Percentiles rank a stretch among this genome's conserved stretches.
These are phyloP conservation scores for Balaeniceps rex DNA, from an alignment of 2,113 vertebrate species.

Conservation along the genomic window DNA sequence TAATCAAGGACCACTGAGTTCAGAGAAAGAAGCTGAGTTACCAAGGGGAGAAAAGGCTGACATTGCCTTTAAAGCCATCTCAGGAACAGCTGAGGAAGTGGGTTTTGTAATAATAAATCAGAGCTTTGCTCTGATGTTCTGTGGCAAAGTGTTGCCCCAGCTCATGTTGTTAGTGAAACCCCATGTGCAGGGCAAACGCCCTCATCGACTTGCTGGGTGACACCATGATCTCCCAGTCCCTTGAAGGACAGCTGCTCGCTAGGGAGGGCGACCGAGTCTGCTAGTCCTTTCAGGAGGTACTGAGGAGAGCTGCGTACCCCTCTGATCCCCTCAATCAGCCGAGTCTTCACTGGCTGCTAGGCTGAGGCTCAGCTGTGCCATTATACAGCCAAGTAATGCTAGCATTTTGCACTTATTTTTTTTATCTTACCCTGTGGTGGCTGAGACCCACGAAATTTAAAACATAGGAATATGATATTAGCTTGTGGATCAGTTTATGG, in stretches of 20 bases:
- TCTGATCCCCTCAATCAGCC: background rate
- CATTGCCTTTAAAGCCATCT: background rate
- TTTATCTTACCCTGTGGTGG: background rate
- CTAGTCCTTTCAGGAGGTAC: background rate
- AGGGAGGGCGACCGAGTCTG: fast-evolving
- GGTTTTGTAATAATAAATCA: background rate
- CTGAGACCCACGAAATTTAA: background rate
- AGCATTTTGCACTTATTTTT: background rate
- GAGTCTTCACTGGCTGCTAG: background rate
- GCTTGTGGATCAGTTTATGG: background rate
- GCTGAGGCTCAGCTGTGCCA: background rate
- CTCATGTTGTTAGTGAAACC: background rate
- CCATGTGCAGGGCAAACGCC: background rate
- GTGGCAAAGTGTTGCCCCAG: background rate
- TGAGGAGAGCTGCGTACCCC: background rate
- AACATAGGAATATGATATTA: background rate
- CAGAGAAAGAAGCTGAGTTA: background rate
- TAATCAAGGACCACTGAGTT: background rate
- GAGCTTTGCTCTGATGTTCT: background rate
- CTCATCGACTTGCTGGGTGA: background rate
- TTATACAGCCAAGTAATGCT: background rate
- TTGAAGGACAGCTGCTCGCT: fast-evolving
- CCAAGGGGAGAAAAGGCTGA: background rate
- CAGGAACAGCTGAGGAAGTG: background rate
- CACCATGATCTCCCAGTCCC: background rate